A percentile compares a stretch with the other conserved stretches of the same genome.
Evolutionary conservation across 2,888 invertebrate species (phyloP).

Genomic region (Drosophila vallismaia): DNA sequence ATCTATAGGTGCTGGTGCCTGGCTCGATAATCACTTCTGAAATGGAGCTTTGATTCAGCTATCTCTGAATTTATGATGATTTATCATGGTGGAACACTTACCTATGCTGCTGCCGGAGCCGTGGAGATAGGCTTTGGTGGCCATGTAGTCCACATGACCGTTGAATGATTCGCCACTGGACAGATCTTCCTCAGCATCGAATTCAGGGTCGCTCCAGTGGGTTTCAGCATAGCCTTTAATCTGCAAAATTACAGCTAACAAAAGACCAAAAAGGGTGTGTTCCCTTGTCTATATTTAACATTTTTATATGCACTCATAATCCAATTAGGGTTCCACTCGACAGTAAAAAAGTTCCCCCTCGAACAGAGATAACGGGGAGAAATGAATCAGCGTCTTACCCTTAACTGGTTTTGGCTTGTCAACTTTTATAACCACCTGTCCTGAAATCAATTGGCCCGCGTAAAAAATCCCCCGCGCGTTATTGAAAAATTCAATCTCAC

Average conservation of each 20-base stretch:
- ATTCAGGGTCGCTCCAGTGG: conserved; percentile 41
- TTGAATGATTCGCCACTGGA: conserved; percentile 36
- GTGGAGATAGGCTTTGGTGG: conserved; percentile 51
- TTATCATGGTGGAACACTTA: conserved; percentile 17
- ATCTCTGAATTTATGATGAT: conserved; percentile 7
- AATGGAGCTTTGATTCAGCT: conserved; percentile 16
- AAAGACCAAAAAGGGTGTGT: neutral
- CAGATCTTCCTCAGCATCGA: conserved; percentile 27
- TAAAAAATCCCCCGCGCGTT: conserved; percentile 78
- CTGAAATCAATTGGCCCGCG: conserved; percentile 78
- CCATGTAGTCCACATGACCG: conserved; percentile 59
- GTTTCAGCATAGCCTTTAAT: conserved; percentile 61
- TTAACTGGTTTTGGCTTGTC: conserved; percentile 66
- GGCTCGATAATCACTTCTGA: conserved; percentile 79
- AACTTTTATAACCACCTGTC: conserved; percentile 61
- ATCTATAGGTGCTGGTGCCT: conserved; percentile 84
- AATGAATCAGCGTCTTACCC: conserved; percentile 58
- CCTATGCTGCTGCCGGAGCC: conserved; percentile 54
- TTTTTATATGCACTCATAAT: neutral
- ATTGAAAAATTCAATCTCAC: conserved; percentile 78
- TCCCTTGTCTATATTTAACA: conserved; percentile 6
- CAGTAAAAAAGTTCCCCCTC: conserved; percentile 8
- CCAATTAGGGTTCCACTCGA: neutral
- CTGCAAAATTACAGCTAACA: conserved; percentile 52
- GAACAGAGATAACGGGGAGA: neutral